phyloP scores from a whole-genome alignment of 1,140 invertebrate genomes.

The Drosophila lacertosa region DNA sequence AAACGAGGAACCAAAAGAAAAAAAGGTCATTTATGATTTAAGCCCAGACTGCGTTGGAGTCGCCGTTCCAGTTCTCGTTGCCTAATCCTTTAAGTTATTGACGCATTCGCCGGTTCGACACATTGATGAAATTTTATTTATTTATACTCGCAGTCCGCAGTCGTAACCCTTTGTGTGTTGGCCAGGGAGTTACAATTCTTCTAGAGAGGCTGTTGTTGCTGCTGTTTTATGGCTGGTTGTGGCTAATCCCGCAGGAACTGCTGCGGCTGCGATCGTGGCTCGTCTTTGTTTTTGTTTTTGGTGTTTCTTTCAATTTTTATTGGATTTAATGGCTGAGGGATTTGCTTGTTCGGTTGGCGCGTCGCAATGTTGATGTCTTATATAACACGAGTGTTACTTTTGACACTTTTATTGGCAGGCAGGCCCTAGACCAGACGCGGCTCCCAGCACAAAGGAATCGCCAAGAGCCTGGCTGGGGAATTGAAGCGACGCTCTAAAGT shows the following conservation, averaged over 20 bases:
- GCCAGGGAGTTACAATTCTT: conserved; percentile 1
- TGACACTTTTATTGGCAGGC: conserved; percentile 75
- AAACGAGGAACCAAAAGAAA: too few relatives aligned
- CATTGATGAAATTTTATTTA: conserved; percentile 82
- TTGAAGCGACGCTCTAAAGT: conserved; percentile 64
- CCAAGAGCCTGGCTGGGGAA: conserved; percentile 47
- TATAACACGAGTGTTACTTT: conserved; percentile 81
- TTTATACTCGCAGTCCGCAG: conserved; percentile 56
- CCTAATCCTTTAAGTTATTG: conserved; percentile 81
- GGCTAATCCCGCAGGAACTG: conserved; percentile 70
- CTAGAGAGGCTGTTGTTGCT: neutral
- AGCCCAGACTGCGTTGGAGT: conserved; percentile 47
- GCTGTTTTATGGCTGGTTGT: conserved; percentile 58
- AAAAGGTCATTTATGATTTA: conserved; percentile 66
- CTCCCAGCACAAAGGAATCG: conserved; percentile 43
- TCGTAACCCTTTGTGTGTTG: conserved; percentile 55
- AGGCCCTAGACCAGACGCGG: conserved; percentile 46
- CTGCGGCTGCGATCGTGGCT: conserved; percentile 13
- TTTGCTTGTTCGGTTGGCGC: conserved; percentile 44
- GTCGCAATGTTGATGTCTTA: conserved; percentile 64
- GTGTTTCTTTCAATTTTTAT: conserved; percentile 43
- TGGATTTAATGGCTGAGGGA: conserved; percentile 72
- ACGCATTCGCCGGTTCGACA: conserved; percentile 54
- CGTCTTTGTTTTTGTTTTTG: conserved; percentile 1
- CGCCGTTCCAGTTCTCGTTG: conserved; percentile 28